Evolutionary conservation across 2,888 invertebrate species (phyloP), one percentile per base, ranked within the genome.

Genomic region (Ethmia dodecea): DNA sequence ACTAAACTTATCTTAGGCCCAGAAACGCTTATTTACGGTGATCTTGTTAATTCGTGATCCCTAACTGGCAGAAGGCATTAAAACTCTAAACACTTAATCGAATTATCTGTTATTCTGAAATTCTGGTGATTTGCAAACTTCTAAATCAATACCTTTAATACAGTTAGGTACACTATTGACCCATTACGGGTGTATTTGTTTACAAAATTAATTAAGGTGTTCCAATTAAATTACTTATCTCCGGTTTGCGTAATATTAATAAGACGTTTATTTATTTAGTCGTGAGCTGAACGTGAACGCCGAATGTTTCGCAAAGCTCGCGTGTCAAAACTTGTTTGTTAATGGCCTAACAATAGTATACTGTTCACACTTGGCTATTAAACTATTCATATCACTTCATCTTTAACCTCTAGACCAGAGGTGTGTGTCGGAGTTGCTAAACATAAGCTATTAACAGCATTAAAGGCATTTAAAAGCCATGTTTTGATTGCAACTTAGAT

Each of bases 311-410:
- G 75, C 68, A 80, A 81, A 62, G n/a, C 63, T 75, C 72, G 78
- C 80, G 75, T 80, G 80, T 74, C 77, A 72, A 73, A 75, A 80
- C 81, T 64, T 64, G 76, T 79, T 79, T 74, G 73, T 73, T 76
- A 75, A 70, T 71, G 66, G 70, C 56, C 54, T 51, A 63, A 79
- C 74, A 78, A 77, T 77, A 56, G 71, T 62, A 59, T 59, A 55
- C 55, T 66, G 72, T 76, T 79, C 77, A 80, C 81, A 80, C 79
- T 77, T 70, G 66, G 63, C 74, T 73, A 75, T 78, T 78, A 68
- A 78, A 74, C 73, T 71, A 70, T 74, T 63, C 64, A 60, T 79
- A 79, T 80, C 77, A 70, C 63, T 68, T 59, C 69, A 74, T 77
- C 74, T 69, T 64, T 63, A 69, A 70, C 68, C 67, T 66, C 66